Conservation (phyloP, 1,140 invertebrate genomes). For the Drosophila lini region DNA sequence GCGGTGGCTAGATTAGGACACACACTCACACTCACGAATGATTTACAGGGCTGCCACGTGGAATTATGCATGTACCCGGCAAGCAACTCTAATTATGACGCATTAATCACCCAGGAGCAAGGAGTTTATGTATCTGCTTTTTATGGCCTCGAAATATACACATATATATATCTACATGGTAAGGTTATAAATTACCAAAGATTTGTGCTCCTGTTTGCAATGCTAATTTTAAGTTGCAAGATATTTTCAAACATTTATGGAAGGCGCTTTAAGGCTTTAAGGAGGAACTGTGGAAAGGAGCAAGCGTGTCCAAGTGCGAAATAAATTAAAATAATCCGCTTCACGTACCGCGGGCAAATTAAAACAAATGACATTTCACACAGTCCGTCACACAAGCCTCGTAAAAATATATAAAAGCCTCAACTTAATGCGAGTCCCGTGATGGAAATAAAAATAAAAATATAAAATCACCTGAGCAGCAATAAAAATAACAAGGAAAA, state of each 20-base stretch:
- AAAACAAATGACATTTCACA: constrained; percentile 60
- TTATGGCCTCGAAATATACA: constrained; percentile 36
- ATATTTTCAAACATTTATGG: constrained; percentile 7
- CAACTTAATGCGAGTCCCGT: constrained; percentile 42
- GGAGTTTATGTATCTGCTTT: constrained; percentile 46
- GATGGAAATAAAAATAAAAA: constrained; percentile 52
- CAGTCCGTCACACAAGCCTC: constrained; percentile 19
- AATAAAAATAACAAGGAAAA: constrained; percentile 59
- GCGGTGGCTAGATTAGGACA: constrained; percentile 33
- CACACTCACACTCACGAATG: constrained; percentile 22
- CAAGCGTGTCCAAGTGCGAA: constrained; percentile 29
- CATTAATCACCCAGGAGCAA: constrained; percentile 45
- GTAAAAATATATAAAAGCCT: constrained; percentile 12
- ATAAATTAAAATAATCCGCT: constrained; percentile 63
- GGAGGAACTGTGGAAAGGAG: not conserved
- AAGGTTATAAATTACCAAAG: constrained; percentile 33
- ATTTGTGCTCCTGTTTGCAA: constrained; percentile 29
- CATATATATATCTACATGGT: not conserved
- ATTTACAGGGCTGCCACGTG: constrained; percentile 53
- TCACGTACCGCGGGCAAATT: constrained; percentile 44
- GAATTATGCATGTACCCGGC: constrained; percentile 40
- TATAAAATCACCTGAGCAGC: constrained; percentile 52
- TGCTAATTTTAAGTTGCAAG: constrained; percentile 24
- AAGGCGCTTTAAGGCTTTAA: not conserved
- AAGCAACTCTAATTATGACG: constrained; percentile 46